Evolutionary conservation across 2,888 invertebrate genomes (phyloP).

Genomic region (Atherix ibis): DNA sequence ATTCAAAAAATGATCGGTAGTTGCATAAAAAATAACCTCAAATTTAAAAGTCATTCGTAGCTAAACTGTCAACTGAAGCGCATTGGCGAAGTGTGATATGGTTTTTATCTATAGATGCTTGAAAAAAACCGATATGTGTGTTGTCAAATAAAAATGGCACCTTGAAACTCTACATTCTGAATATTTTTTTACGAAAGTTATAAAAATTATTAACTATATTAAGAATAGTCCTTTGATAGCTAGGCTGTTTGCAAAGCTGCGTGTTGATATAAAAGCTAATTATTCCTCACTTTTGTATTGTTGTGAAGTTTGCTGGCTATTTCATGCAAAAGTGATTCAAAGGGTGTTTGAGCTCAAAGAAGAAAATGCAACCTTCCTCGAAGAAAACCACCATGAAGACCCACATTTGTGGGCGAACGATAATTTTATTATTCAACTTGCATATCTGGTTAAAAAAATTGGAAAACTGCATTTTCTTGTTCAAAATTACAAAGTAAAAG

Average conservation of each 20-base stretch:
- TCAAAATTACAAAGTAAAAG: constrained; percentile 8
- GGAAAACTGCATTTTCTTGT: constrained; percentile 5
- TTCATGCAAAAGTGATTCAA: constrained; percentile 5
- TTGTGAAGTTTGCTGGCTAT: constrained; percentile 7
- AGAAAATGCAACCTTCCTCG: constrained; percentile 6
- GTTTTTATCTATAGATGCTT: too few relatives aligned
- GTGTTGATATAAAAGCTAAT: constrained; percentile 10
- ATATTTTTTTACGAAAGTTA: too few relatives aligned
- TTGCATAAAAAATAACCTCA: too few relatives aligned
- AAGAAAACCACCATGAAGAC: constrained; percentile 3
- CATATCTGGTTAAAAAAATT: constrained; percentile 6
- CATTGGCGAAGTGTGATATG: too few relatives aligned
- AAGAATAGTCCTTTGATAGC: constrained; percentile 9
- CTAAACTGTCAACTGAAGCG: too few relatives aligned
- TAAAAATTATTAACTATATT: constrained; percentile 4
- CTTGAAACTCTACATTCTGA: too few relatives aligned
- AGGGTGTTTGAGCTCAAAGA: constrained; percentile 7
- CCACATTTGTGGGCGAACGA: constrained; percentile 6
- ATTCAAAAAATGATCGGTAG: too few relatives aligned
- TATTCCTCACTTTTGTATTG: constrained; percentile 6
- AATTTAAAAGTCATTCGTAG: too few relatives aligned
- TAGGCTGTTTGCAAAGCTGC: constrained; percentile 10
- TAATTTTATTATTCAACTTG: constrained; percentile 8
- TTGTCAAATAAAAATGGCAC: too few relatives aligned
- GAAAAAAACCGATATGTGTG: too few relatives aligned